These are phyloP conservation scores for Lordiphosa clarofinis DNA, from an alignment of 1,140 invertebrate genomes.

Conservation along the genomic window DNA sequence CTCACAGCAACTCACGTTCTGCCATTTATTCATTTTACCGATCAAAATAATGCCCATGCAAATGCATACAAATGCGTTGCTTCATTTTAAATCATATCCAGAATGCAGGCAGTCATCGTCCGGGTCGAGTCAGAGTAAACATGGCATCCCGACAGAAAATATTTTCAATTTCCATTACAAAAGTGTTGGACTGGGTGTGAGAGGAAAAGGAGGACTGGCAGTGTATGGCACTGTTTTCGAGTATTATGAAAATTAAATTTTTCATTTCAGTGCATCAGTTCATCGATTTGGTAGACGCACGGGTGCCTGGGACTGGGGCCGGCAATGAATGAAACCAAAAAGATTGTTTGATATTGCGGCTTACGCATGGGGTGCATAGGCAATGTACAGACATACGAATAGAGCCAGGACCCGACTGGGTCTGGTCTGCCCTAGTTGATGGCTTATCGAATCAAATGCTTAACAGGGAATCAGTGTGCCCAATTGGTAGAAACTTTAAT, in stretches of 20 bases:
- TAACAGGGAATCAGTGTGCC: slow-evolving; percentile 32
- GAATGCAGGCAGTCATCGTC: slow-evolving; percentile 20
- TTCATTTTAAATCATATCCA: slow-evolving; percentile 47
- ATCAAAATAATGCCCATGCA: slow-evolving; percentile 66
- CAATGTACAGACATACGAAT: neutral
- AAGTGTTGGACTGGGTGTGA: slow-evolving; percentile 26
- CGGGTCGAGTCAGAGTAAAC: slow-evolving; percentile 34
- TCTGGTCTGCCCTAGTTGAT: slow-evolving; percentile 1
- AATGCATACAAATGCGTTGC: slow-evolving; percentile 38
- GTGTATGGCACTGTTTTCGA: slow-evolving; percentile 46
- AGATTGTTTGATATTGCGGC: slow-evolving; percentile 49
- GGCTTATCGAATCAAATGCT: slow-evolving; percentile 21
- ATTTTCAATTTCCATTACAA: slow-evolving; percentile 76
- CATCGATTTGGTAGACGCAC: slow-evolving; percentile 10
- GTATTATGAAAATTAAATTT: slow-evolving; percentile 78
- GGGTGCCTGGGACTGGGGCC: slow-evolving; percentile 1
- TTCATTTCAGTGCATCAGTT: slow-evolving; percentile 68
- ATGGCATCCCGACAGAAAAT: slow-evolving; percentile 56
- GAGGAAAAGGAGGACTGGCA: neutral
- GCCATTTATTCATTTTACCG: slow-evolving; percentile 55
- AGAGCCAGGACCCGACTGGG: neutral
- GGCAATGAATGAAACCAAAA: slow-evolving; percentile 52
- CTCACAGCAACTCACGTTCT: slow-evolving; percentile 12
- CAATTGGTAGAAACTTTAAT: slow-evolving; percentile 61
- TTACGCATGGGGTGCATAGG: slow-evolving; percentile 14